A percentile compares a stretch with the other conserved stretches of the same genome.
These are phyloP conservation scores for Uromys caudimaculatus DNA, from an alignment of 2,797 vertebrate genomes.

Conservation along the genomic window DNA sequence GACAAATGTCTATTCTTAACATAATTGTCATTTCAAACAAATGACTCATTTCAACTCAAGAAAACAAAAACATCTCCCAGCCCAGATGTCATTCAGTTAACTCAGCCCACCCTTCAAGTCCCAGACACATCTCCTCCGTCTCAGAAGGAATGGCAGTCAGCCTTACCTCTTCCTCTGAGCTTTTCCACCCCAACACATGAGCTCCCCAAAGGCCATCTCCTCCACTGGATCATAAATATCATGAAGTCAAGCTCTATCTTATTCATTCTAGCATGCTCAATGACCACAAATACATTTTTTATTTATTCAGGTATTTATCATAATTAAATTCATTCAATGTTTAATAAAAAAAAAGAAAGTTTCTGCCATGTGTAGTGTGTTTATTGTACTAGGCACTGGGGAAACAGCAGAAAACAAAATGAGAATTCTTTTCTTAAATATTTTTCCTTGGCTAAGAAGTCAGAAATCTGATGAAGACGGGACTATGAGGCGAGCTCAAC, in stretches of 20 bases:
- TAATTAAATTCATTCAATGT: background rate
- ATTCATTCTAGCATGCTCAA: background rate
- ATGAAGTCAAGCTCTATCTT: background rate
- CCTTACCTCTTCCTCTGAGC: background rate
- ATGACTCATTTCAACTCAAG: constrained; percentile 17
- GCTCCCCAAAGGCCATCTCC: background rate
- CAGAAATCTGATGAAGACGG: background rate
- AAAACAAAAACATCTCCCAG: background rate
- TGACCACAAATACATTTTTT: background rate
- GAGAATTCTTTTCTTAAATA: background rate
- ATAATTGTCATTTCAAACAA: constrained; percentile 45
- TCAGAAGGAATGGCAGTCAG: background rate
- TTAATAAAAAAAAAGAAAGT: constrained; percentile 16
- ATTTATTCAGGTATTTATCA: background rate
- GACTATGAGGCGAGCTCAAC: background rate
- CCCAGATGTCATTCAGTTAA: background rate
- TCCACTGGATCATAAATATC: background rate
- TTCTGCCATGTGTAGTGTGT: background rate
- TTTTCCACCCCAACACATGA: background rate
- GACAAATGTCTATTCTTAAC: background rate
- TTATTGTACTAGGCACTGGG: background rate
- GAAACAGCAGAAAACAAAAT: constrained; percentile 38
- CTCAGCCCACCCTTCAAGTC: background rate
- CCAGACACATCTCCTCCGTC: background rate
- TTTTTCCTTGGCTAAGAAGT: constrained; percentile 24